Percentiles rank a stretch among this genome's conserved stretches.
Evolutionary conservation across 2,888 invertebrate species (phyloP).

Genomic region (Heliothis peltigera): DNA sequence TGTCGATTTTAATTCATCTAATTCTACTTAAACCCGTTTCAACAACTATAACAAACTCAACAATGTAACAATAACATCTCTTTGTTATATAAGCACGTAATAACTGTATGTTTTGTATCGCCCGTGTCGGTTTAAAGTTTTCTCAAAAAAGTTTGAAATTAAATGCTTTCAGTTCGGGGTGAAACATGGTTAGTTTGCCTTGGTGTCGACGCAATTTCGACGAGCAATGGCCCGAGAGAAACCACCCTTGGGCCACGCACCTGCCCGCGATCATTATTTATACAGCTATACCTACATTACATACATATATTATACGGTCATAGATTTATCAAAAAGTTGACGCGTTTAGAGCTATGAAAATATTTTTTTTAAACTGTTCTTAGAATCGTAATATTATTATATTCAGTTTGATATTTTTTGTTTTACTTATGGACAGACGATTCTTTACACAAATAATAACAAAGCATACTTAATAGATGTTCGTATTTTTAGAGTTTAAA

Average conservation of each 20-base stretch:
- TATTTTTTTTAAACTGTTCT: constrained; percentile 9
- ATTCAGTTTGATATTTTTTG: neutral
- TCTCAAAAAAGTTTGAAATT: constrained; percentile 60
- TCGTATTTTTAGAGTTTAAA: too few species aligned
- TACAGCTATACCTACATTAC: constrained; percentile 17
- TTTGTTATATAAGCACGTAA: constrained; percentile 2
- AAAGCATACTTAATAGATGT: too few species aligned
- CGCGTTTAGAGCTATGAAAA: constrained; percentile 6
- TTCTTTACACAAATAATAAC: neutral
- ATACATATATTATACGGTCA: neutral
- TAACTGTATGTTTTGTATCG: constrained; percentile 9
- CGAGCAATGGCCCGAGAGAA: constrained; percentile 65
- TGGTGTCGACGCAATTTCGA: constrained; percentile 71
- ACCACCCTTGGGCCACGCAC: constrained; percentile 65
- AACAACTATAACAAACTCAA: neutral
- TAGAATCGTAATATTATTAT: neutral
- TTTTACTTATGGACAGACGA: neutral
- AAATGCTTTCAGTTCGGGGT: constrained; percentile 63
- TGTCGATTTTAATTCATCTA: neutral
- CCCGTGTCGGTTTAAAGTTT: constrained; percentile 8
- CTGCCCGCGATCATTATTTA: constrained; percentile 49
- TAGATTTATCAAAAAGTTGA: constrained; percentile 1
- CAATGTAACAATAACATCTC: neutral
- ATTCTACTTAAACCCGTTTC: neutral
- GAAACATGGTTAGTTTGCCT: constrained; percentile 69